Percentiles rank a stretch among this genome's conserved stretches.
Evolutionary conservation across 2,113 vertebrate species (phyloP).

Genomic region (Craseonycteris thonglongyai): DNA sequence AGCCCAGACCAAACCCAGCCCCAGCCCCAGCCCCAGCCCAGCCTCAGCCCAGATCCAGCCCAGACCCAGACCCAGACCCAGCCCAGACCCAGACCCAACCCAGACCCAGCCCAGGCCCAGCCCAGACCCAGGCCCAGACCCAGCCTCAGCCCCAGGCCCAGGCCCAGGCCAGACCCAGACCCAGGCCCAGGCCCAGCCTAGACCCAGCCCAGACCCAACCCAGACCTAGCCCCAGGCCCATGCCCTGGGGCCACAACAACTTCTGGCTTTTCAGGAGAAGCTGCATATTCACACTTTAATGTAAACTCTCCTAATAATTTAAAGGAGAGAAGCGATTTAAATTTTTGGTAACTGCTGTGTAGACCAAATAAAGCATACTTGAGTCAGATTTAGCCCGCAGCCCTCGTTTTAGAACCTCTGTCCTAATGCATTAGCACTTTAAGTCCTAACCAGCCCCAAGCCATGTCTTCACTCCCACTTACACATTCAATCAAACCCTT

Average conservation of each 20-base stretch:
- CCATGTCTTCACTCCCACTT: neutral
- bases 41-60: no score
- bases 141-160: no score
- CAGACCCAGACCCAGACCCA: no score
- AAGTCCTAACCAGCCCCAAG: neutral
- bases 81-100: no score
- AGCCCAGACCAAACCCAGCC: no score
- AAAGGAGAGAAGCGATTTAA: neutral
- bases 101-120: no score
- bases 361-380: neutral
- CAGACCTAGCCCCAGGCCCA: no score
- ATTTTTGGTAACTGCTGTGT: neutral
- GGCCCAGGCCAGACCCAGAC: no score
- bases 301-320: constrained; percentile 10
- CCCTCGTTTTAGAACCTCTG: neutral
- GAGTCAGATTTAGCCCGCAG: neutral
- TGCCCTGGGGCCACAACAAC: neutral
- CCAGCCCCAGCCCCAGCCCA: no score
- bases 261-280: neutral
- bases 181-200: no score
- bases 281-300: neutral
- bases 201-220: no score
- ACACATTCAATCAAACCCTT: neutral
- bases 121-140: no score
- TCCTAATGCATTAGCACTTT: neutral